These are phyloP conservation scores for Antitype chi DNA, from an alignment of 2,888 invertebrate genomes.

Conservation along the genomic window DNA sequence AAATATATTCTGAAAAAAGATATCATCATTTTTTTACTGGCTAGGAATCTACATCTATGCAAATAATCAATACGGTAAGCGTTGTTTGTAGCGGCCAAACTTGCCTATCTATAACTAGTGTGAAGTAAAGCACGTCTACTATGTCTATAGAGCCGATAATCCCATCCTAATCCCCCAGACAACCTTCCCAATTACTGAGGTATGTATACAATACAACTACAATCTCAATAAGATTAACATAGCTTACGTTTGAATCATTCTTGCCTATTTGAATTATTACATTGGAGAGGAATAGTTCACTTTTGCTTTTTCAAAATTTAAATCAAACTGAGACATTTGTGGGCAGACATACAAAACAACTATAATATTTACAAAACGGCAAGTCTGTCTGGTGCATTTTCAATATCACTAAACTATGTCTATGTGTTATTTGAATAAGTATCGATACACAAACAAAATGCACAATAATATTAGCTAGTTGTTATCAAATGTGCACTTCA, in stretches of 20 bases:
- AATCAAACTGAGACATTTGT: not conserved
- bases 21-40: not conserved
- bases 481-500: slow-evolving; percentile 10
- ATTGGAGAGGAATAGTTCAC: not conserved
- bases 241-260: not conserved
- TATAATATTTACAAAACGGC: slow-evolving; percentile 3
- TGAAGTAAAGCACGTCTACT: not conserved
- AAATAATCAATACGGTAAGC: not conserved
- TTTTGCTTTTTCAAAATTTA: too few relatives aligned
- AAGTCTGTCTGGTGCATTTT: not conserved
- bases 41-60: not conserved
- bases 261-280: not conserved
- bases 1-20: not conserved
- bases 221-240: not conserved
- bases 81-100: not conserved
- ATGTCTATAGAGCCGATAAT: not conserved
- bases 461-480: slow-evolving; percentile 32
- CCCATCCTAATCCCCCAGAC: not conserved
- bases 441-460: slow-evolving; percentile 25
- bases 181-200: not conserved
- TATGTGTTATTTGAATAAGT: not conserved
- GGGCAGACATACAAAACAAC: not conserved
- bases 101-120: not conserved
- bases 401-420: not conserved
- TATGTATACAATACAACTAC: not conserved